Conservation (phyloP, 2,888 invertebrate genomes). For the Diaphora mendica region DNA sequence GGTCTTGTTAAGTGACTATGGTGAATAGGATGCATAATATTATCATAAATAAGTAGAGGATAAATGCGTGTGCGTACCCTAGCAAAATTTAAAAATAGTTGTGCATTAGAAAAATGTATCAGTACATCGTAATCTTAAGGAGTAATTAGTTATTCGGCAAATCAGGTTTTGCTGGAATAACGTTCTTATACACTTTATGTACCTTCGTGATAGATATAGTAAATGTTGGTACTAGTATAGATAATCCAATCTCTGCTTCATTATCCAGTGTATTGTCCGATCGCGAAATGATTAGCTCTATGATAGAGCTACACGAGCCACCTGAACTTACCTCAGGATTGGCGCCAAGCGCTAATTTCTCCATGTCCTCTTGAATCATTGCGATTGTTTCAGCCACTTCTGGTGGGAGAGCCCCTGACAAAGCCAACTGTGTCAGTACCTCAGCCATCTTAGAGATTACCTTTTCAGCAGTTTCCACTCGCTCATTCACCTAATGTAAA, state of each 20-base stretch:
- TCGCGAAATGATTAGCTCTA: neutral
- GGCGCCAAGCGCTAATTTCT: neutral
- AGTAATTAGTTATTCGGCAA: too few relatives aligned
- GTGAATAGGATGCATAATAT: too few relatives aligned
- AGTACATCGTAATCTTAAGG: too few relatives aligned
- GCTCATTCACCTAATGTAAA: neutral
- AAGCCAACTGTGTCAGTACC: slow-evolving; percentile 4
- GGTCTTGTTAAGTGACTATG: too few relatives aligned
- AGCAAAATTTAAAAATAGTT: too few relatives aligned
- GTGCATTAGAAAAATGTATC: too few relatives aligned
- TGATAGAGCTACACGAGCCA: neutral
- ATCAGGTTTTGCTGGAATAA: too few relatives aligned
- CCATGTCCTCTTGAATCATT: slow-evolving; percentile 4
- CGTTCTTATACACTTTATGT: too few relatives aligned
- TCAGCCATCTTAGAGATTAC: slow-evolving; percentile 11
- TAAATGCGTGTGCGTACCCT: too few relatives aligned
- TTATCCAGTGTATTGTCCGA: too few relatives aligned
- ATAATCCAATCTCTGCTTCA: neutral
- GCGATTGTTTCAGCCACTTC: slow-evolving; percentile 1
- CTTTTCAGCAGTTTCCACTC: slow-evolving; percentile 11
- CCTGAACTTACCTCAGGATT: slow-evolving; percentile 2
- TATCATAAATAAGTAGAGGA: too few relatives aligned
- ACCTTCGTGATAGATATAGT: too few relatives aligned
- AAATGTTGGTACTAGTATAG: neutral
- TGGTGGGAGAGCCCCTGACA: slow-evolving; percentile 1